Conservation (phyloP, 2,888 invertebrate species). For the Aquatica leii region DNA sequence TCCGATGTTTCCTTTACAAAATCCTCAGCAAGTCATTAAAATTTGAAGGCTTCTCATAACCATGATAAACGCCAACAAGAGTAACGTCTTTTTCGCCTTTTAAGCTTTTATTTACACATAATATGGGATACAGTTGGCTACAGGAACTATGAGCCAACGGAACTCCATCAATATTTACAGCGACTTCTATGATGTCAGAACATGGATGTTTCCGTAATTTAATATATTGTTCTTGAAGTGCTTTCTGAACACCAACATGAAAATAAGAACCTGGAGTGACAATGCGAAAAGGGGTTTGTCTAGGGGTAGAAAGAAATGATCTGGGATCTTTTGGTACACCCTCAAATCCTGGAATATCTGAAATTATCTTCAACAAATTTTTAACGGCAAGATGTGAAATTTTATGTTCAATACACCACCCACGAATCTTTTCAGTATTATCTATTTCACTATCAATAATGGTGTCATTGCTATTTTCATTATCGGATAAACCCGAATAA, state of each 20-base stretch:
- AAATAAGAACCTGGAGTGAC: not conserved
- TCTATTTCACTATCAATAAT: no score
- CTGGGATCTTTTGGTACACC: no score
- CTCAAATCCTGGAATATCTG: no score
- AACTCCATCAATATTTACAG: conserved; percentile 18
- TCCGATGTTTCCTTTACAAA: not conserved
- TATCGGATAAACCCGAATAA: no score
- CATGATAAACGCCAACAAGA: conserved; percentile 8
- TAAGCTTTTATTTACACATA: conserved; percentile 11
- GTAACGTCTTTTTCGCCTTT: not conserved
- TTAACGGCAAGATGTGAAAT: no score
- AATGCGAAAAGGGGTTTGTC: no score
- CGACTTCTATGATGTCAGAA: not conserved
- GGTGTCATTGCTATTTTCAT: no score
- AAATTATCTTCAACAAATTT: no score
- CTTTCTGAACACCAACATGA: not conserved
- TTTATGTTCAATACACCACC: no score
- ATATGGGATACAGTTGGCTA: conserved; percentile 9
- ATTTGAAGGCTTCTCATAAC: no score
- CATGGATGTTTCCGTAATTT: not conserved
- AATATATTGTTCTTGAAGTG: not conserved
- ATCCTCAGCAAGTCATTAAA: not conserved
- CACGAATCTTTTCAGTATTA: no score
- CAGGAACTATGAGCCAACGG: conserved; percentile 10
- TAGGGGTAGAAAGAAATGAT: no score